A percentile compares a stretch with the other conserved stretches of the same genome.
phyloP scores from a whole-genome alignment of 2,113 vertebrate species.

The Menidia beryllina region DNA sequence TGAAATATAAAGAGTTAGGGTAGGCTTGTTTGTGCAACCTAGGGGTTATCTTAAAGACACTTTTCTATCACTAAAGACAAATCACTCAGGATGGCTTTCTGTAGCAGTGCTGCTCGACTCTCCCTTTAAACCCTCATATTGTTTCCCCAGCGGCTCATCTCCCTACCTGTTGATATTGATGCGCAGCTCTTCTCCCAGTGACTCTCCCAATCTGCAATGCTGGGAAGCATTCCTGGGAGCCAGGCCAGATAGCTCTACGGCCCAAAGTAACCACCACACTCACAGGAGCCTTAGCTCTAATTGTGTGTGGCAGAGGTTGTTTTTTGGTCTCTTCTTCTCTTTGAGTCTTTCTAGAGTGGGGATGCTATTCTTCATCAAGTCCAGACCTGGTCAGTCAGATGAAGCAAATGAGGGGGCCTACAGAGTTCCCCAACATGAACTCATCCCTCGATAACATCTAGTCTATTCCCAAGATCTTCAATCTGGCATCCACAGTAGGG shows the following conservation, averaged over 20 bases:
- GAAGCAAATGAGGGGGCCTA: constrained; percentile 33
- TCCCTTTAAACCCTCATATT: constrained; percentile 39
- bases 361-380: constrained; percentile 39
- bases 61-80: constrained; percentile 26
- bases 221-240: constrained; percentile 60
- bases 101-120: constrained; percentile 24
- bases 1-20: background rate
- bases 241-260: constrained; percentile 39
- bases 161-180: constrained; percentile 61
- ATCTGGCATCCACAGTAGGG: constrained; percentile 50
- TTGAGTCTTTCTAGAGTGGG: constrained; percentile 8
- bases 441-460: constrained; percentile 49
- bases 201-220: constrained; percentile 50
- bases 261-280: constrained; percentile 59
- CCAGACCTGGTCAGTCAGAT: constrained; percentile 55
- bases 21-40: constrained; percentile 7
- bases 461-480: constrained; percentile 49
- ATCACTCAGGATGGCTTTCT: constrained; percentile 41
- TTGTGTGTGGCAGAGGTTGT: constrained; percentile 51
- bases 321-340: background rate
- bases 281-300: constrained; percentile 61
- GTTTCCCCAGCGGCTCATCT: constrained; percentile 61
- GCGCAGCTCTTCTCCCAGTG: constrained; percentile 50
- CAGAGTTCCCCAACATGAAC: constrained; percentile 57
- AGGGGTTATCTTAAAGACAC: constrained; percentile 2